These are phyloP conservation scores for Scotopteryx bipunctaria DNA, from an alignment of 2,888 invertebrate genomes.

Conservation along the genomic window DNA sequence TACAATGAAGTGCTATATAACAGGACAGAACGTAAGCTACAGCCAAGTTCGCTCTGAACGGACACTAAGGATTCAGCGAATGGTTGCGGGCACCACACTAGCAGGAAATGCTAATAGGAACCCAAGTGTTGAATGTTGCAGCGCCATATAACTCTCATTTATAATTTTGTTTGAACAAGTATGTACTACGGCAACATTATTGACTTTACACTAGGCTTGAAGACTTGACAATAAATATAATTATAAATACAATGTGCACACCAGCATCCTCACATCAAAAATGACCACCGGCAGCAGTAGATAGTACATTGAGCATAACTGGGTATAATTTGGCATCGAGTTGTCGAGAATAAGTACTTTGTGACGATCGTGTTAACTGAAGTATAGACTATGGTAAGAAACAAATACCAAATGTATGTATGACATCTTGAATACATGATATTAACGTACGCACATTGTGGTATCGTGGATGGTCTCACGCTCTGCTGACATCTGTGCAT, in stretches of 20 bases:
- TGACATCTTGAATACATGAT: slow-evolving; percentile 48
- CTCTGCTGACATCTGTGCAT: slow-evolving; percentile 44
- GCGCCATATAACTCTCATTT: slow-evolving; percentile 68
- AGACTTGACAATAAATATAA: slow-evolving; percentile 67
- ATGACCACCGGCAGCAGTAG: slow-evolving; percentile 43
- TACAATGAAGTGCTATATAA: slow-evolving; percentile 40
- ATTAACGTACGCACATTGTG: slow-evolving; percentile 73
- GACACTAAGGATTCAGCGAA: slow-evolving; percentile 40
- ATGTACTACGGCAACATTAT: slow-evolving; percentile 72
- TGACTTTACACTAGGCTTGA: slow-evolving; percentile 69
- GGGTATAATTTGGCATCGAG: slow-evolving; percentile 58
- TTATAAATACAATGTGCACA: slow-evolving; percentile 70
- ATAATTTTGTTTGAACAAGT: slow-evolving; percentile 74
- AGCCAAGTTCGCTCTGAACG: slow-evolving; percentile 51
- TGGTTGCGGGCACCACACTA: slow-evolving; percentile 16
- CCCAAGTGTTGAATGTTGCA: slow-evolving; percentile 56
- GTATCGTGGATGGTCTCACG: slow-evolving; percentile 49
- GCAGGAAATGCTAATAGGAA: slow-evolving; percentile 63
- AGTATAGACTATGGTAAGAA: slow-evolving; percentile 47
- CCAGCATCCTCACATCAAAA: slow-evolving; percentile 50
- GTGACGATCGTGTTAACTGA: slow-evolving; percentile 57
- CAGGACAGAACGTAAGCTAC: slow-evolving; percentile 68
- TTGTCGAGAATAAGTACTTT: slow-evolving; percentile 58
- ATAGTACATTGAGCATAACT: slow-evolving; percentile 65
- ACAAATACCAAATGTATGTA: slow-evolving; percentile 48